phyloP scores from a whole-genome alignment of 2,113 vertebrate species.

The Cyanistes caeruleus region DNA sequence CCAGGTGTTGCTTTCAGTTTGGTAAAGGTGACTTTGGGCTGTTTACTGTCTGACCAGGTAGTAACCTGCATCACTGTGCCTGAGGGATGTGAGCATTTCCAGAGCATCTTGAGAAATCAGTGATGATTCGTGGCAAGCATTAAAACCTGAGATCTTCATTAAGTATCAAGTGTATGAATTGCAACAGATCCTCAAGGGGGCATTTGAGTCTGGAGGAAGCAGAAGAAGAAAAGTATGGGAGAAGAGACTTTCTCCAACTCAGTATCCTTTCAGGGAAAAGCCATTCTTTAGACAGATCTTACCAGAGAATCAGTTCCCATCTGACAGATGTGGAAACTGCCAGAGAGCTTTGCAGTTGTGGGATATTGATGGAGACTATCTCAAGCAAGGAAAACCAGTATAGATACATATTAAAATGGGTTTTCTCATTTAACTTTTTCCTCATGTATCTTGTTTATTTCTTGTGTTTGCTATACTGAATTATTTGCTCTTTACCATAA shows the following conservation, averaged over 20 bases:
- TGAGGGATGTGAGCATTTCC: background rate
- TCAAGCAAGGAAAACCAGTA: background rate
- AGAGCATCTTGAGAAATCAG: background rate
- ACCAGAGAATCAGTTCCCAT: background rate
- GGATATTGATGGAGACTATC: background rate
- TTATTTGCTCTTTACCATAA: background rate
- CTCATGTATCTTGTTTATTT: background rate
- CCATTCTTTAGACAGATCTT: background rate
- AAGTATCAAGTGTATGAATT: background rate
- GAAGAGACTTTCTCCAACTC: background rate
- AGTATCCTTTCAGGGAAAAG: background rate
- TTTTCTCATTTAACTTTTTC: background rate
- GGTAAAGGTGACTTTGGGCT: background rate
- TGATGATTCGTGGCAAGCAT: background rate
- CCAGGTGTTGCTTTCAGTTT: background rate
- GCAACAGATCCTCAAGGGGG: background rate
- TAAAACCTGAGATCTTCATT: background rate
- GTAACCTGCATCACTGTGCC: background rate
- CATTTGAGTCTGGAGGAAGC: constrained; percentile 1
- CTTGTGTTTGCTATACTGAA: background rate
- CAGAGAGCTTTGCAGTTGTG: background rate
- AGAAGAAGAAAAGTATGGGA: background rate
- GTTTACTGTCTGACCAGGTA: background rate
- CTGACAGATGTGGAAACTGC: background rate
- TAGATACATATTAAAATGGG: rapidly evolving